phyloP scores from a whole-genome alignment of 2,888 invertebrate genomes.

The Tortrix viridana region DNA sequence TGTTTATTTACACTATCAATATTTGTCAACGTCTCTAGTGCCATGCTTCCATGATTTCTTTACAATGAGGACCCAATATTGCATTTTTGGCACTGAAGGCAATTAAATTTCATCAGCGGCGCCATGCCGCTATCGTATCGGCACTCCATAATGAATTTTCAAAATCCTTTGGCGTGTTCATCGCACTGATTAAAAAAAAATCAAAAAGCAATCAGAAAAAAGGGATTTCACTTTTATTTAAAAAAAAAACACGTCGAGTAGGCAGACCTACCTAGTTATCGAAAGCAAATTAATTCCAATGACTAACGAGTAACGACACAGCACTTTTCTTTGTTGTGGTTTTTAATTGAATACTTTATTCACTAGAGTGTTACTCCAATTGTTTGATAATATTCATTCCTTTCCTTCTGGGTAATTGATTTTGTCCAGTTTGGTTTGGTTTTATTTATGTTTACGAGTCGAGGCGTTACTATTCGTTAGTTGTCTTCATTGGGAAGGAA shows the following conservation, averaged over 20 bases:
- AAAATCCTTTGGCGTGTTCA: too few relatives aligned
- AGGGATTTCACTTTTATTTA: not conserved
- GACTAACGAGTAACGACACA: not conserved
- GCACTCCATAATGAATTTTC: too few relatives aligned
- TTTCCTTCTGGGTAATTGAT: not conserved
- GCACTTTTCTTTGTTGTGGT: not conserved
- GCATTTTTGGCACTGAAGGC: too few relatives aligned
- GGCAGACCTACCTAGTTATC: not conserved
- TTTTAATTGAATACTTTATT: not conserved
- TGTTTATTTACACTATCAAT: conserved; percentile 23
- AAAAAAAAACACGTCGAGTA: not conserved
- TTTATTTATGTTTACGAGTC: too few relatives aligned
- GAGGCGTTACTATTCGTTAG: too few relatives aligned
- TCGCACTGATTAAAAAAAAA: too few relatives aligned
- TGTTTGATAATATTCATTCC: not conserved
- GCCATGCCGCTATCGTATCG: too few relatives aligned
- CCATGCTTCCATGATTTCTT: not conserved
- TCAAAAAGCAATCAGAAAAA: too few relatives aligned
- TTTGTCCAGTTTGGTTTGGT: too few relatives aligned
- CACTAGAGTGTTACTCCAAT: not conserved
- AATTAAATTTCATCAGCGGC: too few relatives aligned
- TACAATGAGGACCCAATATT: too few relatives aligned
- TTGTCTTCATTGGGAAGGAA: too few relatives aligned
- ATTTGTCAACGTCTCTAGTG: conserved; percentile 12
- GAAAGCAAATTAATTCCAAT: not conserved